Evolutionary conservation across 2,113 vertebrate genomes (phyloP), one percentile per base, ranked within the genome.

Genomic region (Rhynchomys soricoides): DNA sequence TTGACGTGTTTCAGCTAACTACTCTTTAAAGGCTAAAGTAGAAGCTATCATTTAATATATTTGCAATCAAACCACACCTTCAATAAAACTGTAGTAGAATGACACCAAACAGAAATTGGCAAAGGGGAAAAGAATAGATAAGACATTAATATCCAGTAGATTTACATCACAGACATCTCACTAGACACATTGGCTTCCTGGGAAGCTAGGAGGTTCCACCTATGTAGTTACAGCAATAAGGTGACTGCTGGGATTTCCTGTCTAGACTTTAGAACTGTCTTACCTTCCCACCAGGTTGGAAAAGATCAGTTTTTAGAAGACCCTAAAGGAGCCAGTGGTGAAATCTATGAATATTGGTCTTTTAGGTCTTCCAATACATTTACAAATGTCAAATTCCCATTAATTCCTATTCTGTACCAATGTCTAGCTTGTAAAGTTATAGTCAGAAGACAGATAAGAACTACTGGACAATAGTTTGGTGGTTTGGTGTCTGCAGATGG

Each of bases 251-350:
- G 0, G 8, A 73, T 66, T 89, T 64, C 8, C 31, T 22, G 15
- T 10, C 0, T 19, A 79, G 10, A 43, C 34, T 31, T 29, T 4
- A 55, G 2, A 66, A 50, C 13, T 66, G 6, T 12, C 13, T 21
- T 2, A 34, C 1, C 1, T 88, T 59, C 19, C 48, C 31, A 71
- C n/a, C 12, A 8, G 40, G 8, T 3, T 37, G 0, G 1, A 45
- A 29, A 0, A 4, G 45, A 12, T 16, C 57, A 8, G 43, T 43
- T 31, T 29, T 24, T 34, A 16, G 21, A 89, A 59, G 11, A 8
- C 5, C 5, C 13, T 62, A 31, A 66, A 66, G 3, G 37, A 3
- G 26, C 8, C 31, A 79, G 13, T 21, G n/a, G 17, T 66, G 34
- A 86, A 74, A 40, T 70, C 10, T 21, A n/a, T 89, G 22, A 50